phyloP scores from a whole-genome alignment of 2,113 vertebrate genomes.

The Thunnus thynnus region DNA sequence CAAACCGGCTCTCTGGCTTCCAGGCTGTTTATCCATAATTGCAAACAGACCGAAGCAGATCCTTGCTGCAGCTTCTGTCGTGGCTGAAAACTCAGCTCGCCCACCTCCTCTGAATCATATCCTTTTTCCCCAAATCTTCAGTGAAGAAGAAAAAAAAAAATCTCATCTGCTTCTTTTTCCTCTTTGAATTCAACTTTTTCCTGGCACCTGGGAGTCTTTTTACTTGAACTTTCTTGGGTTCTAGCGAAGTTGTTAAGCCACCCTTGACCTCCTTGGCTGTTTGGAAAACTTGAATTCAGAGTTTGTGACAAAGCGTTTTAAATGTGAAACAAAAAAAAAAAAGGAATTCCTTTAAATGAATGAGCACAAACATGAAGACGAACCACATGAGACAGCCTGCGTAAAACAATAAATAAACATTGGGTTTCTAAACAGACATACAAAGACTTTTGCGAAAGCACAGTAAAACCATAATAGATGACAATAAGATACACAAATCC shows the following conservation, averaged over 20 bases:
- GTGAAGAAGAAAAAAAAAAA: background rate
- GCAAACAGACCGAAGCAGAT: slow-evolving; percentile 60
- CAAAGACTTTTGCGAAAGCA: background rate
- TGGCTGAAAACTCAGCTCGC: slow-evolving; percentile 1
- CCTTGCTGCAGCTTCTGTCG: slow-evolving; percentile 18
- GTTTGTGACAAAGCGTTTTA: too few relatives aligned
- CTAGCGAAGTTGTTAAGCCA: background rate
- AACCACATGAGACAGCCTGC: slow-evolving; percentile 18
- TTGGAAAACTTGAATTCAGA: background rate
- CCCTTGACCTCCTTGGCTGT: background rate
- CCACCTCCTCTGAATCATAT: slow-evolving; percentile 37
- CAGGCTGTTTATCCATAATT: slow-evolving; percentile 60
- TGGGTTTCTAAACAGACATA: background rate
- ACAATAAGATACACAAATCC: background rate
- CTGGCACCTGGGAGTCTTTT: background rate
- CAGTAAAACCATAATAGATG: slow-evolving; percentile 19
- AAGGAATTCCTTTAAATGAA: background rate
- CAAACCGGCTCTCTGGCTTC: slow-evolving; percentile 23
- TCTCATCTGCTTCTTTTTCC: background rate
- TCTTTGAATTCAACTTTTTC: background rate
- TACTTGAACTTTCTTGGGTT: background rate
- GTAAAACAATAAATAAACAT: slow-evolving; percentile 32
- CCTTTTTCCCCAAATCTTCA: background rate
- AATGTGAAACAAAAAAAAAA: background rate
- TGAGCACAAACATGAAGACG: background rate